phyloP scores from a whole-genome alignment of 2,113 vertebrate species.

The Campylomormyrus numenius region DNA sequence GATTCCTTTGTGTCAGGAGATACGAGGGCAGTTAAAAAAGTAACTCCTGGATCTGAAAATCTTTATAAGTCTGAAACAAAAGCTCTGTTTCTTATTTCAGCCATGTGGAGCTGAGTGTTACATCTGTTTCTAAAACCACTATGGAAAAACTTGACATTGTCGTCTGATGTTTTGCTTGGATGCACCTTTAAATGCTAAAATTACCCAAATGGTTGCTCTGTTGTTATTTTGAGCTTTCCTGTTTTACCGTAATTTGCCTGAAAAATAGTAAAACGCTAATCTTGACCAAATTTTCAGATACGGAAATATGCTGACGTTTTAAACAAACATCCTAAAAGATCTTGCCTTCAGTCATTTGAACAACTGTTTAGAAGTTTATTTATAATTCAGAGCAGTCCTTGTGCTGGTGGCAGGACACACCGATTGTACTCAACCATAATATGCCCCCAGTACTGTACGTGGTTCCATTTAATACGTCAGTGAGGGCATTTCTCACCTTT shows the following conservation, averaged over 20 bases:
- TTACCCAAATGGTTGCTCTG: not conserved
- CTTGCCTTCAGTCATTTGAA: not conserved
- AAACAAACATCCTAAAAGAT: conserved; percentile 10
- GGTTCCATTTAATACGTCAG: not conserved
- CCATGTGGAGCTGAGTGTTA: not conserved
- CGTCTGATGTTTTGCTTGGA: conserved; percentile 3
- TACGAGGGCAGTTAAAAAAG: not conserved
- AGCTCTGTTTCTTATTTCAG: not conserved
- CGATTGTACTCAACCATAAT: not conserved
- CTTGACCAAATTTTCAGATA: not conserved
- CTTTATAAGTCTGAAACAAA: not conserved
- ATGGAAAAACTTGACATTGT: conserved; percentile 10
- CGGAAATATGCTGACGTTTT: not conserved
- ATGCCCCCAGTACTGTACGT: not conserved
- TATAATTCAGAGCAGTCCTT: not conserved
- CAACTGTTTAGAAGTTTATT: not conserved
- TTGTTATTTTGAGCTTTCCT: not conserved
- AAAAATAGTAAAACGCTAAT: not conserved
- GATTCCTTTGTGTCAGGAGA: not conserved
- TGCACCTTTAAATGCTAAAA: conserved; percentile 1
- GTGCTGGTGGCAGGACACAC: not conserved
- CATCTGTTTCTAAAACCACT: conserved; percentile 1
- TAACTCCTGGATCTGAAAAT: not conserved
- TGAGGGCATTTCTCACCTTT: not conserved
- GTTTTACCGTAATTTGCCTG: not conserved